Conservation (phyloP, 2,113 vertebrate genomes). For the Crypturellus undulatus region DNA sequence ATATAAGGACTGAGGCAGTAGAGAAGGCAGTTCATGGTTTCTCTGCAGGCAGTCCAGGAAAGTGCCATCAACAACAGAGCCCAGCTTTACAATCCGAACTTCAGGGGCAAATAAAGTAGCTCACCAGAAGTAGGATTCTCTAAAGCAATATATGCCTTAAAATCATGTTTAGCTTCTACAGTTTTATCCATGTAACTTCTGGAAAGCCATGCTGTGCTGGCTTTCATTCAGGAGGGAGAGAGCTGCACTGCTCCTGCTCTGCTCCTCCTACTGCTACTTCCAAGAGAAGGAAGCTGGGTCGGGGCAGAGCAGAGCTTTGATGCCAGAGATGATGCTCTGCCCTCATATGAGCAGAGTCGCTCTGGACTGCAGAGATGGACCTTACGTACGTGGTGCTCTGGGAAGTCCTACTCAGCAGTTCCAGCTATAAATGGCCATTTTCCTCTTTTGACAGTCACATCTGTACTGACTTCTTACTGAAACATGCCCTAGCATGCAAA, state of each 20-base stretch:
- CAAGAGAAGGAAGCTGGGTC: not conserved
- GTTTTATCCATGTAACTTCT: not conserved
- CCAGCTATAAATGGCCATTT: not conserved
- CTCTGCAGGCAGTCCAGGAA: not conserved
- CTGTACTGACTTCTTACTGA: not conserved
- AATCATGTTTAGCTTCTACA: not conserved
- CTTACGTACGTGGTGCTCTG: not conserved
- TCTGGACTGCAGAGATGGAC: not conserved
- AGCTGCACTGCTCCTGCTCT: not conserved
- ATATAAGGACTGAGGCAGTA: fast-evolving
- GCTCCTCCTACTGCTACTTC: not conserved
- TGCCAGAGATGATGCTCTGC: not conserved
- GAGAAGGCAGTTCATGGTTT: not conserved
- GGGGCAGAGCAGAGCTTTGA: constrained; percentile 12
- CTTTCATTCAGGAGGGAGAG: constrained; percentile 22
- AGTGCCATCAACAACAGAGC: not conserved
- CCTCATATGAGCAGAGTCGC: not conserved
- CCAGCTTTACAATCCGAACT: not conserved
- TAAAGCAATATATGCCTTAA: not conserved
- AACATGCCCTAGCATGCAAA: not conserved
- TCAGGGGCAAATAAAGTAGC: not conserved
- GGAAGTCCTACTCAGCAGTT: not conserved
- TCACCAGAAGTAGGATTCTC: not conserved
- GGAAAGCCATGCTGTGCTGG: not conserved
- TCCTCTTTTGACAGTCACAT: not conserved